These are phyloP conservation scores for Actinemys pallida DNA, from an alignment of 2,113 vertebrate genomes.

Conservation along the genomic window DNA sequence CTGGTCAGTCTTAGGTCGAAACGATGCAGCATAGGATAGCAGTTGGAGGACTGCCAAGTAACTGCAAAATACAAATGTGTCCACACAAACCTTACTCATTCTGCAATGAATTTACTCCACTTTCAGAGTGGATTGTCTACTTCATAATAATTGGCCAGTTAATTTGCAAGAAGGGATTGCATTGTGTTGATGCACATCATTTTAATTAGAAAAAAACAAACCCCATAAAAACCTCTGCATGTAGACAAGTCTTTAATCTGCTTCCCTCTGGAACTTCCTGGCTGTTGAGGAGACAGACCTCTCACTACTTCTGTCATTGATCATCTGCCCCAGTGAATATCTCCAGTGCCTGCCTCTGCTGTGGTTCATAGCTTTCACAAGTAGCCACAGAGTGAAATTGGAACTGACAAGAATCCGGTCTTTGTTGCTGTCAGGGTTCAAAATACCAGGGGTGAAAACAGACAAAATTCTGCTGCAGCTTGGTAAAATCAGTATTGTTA, in stretches of 20 bases:
- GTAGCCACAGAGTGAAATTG: not conserved
- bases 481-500: not conserved
- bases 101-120: not conserved
- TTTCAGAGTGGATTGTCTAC: not conserved
- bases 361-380: not conserved
- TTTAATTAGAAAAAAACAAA: not conserved
- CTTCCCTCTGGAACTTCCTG: not conserved
- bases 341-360: not conserved
- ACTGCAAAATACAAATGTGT: not conserved
- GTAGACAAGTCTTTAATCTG: not conserved
- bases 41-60: not conserved
- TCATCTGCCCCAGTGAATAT: not conserved
- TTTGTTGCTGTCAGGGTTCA: not conserved
- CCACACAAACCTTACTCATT: not conserved
- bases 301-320: not conserved
- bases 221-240: not conserved
- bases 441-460: not conserved
- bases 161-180: not conserved
- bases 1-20: not conserved
- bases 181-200: not conserved
- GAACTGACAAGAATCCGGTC: too few relatives aligned
- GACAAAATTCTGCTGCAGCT: not conserved
- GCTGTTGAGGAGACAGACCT: not conserved
- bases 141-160: not conserved
- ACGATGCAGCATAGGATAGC: not conserved